Evolutionary conservation across 2,797 vertebrate species (phyloP), one percentile per base, ranked within the genome.

Genomic region (Eutrigla gurnardus): DNA sequence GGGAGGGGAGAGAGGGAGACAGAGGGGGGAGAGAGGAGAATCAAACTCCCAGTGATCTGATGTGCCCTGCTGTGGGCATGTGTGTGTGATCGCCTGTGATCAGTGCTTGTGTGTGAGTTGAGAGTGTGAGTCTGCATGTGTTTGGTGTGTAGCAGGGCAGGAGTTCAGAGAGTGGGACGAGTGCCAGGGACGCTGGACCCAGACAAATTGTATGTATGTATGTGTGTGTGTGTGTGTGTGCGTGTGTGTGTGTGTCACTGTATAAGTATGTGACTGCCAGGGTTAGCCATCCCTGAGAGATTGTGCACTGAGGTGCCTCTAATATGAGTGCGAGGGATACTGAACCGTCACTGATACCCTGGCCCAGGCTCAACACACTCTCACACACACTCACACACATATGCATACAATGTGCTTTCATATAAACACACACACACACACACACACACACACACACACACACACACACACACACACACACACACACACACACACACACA

Each of bases 271-370:
- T 82, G 86, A 89, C 82, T 87, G 84, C 82, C 86, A 87, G 84
- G 77, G 87, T 87, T 77, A 88, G 88, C 86, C 88, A 90, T 81
- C 85, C 92, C 89, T 89, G 87, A 93, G 86, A 90, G 85, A 93
- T 93, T 93, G 93, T 91, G 90, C 86, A 76, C 86, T 88, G 89
- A 92, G 84, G 87, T 92, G 91, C 89, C 75, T 88, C 90, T 92
- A 93, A 93, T 87, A 91, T 75, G 87, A 92, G 83, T 79, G 86
- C 67, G 78, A 90, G 85, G 86, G 90, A 91, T 89, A 91, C 92
- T 93, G 92, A 92, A 92, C 88, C 91, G 73, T 92, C 87, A 92
- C 91, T 92, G 93, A 93, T 93, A 91, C 87, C 70, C 84, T 85
- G 80, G 83, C 78, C 65, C 63, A 67, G 49, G 75, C 88, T 82